phyloP scores from a whole-genome alignment of 37 sponge, comb jelly and placozoan genomes.

The Agelas oroides region DNA sequence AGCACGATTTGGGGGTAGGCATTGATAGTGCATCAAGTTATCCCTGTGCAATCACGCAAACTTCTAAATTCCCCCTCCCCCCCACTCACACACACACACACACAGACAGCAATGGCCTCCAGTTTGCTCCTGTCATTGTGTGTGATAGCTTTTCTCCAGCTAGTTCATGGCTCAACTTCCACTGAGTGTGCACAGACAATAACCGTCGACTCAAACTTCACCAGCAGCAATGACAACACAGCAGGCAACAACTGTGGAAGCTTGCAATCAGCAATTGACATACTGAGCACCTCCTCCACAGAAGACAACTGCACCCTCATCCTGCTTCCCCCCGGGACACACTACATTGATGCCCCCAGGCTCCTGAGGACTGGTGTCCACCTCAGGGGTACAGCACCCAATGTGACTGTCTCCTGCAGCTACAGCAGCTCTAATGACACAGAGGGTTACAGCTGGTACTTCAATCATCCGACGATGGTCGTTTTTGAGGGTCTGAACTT shows the following conservation, averaged over 20 bases:
- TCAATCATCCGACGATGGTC: not conserved
- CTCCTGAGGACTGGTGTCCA: no score
- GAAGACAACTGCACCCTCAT: slow-evolving; percentile 2
- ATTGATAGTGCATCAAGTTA: no score
- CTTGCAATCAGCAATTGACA: not conserved
- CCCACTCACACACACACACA: no score
- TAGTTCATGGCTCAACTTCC: no score
- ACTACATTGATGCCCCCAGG: slow-evolving; percentile 1
- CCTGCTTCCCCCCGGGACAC: slow-evolving; percentile 1
- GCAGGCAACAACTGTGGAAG: not conserved
- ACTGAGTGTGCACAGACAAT: not conserved
- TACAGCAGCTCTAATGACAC: not conserved
- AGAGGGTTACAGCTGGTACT: slow-evolving; percentile 34
- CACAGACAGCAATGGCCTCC: no score
- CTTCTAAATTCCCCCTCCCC: no score
- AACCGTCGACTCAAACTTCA: not conserved
- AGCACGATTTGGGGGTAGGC: no score
- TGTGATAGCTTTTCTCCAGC: no score
- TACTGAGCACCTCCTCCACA: no score
- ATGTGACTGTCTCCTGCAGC: not conserved
- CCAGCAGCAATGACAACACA: not conserved
- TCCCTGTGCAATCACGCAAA: no score
- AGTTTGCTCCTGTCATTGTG: no score
- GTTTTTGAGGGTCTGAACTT: slow-evolving; percentile 14
- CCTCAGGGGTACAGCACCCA: no score